Percentiles rank a stretch among this genome's conserved stretches.
These are phyloP conservation scores for Nibea albiflora DNA, from an alignment of 2,113 vertebrate genomes.

Conservation along the genomic window DNA sequence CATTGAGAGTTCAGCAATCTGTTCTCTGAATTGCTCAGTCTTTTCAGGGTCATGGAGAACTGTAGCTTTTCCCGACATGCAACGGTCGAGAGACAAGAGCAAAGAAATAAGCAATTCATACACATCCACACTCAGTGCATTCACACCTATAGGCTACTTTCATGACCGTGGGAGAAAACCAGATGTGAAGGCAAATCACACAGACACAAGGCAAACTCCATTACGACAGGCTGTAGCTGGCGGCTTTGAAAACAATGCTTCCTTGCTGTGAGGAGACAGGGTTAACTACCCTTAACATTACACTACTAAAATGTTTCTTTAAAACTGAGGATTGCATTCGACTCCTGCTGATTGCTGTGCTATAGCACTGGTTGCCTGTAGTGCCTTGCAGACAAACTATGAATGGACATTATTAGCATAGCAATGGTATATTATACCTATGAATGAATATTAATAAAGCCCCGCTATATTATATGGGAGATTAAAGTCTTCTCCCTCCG, in stretches of 20 bases:
- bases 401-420: constrained; percentile 44
- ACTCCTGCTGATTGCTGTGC: constrained; percentile 15
- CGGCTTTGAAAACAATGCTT: not conserved
- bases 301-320: not conserved
- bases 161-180: not conserved
- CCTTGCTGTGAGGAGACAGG: not conserved
- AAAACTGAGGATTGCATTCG: constrained; percentile 3
- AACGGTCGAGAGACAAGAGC: not conserved
- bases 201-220: not conserved
- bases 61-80: not conserved
- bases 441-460: constrained; percentile 74
- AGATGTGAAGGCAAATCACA: not conserved
- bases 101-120: not conserved
- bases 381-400: constrained; percentile 45
- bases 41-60: not conserved
- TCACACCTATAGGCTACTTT: not conserved
- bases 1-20: not conserved
- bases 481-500: constrained; percentile 68
- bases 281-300: constrained; percentile 18
- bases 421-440: constrained; percentile 44
- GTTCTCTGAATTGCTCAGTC: not conserved
- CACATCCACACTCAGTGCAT: not conserved
- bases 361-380: constrained; percentile 26
- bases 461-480: constrained; percentile 64
- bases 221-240: not conserved